phyloP scores from a whole-genome alignment of 2,113 vertebrate species.

The Dendrocopos noguchii region DNA sequence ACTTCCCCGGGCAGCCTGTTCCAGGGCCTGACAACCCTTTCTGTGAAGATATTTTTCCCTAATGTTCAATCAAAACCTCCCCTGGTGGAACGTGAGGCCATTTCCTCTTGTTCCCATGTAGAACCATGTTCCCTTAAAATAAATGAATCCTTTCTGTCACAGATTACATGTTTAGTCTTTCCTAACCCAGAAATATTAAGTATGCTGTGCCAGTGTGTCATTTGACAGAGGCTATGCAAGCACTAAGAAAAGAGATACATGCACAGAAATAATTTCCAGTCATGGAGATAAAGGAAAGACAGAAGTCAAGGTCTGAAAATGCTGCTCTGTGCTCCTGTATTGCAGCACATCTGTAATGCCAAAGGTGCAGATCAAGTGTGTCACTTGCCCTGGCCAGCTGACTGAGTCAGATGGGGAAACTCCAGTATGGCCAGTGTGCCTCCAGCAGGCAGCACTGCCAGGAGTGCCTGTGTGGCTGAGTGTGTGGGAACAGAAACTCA shows the following conservation, averaged over 20 bases:
- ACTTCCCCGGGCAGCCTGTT: neutral
- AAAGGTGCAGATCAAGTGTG: accelerated
- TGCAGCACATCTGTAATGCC: neutral
- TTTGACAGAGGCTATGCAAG: neutral
- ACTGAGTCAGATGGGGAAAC: accelerated
- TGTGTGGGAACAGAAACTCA: neutral
- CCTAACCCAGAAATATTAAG: neutral
- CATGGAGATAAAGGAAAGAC: neutral
- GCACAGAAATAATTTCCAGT: neutral
- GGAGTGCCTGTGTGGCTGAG: accelerated
- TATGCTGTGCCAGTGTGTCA: neutral
- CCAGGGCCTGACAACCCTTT: neutral
- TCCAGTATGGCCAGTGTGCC: accelerated
- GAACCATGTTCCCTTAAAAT: accelerated
- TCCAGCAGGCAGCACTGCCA: neutral
- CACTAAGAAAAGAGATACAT: neutral
- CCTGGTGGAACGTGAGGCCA: neutral
- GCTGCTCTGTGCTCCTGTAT: neutral
- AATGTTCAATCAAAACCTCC: neutral
- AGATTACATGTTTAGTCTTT: neutral
- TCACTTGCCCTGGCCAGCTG: accelerated
- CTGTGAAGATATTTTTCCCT: neutral
- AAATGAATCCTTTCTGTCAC: neutral
- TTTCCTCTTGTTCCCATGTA: neutral
- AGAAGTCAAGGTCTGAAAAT: neutral